Evolutionary conservation across 2,113 vertebrate species (phyloP), one percentile per base, ranked within the genome.

Genomic region (Platysteira castanea): DNA sequence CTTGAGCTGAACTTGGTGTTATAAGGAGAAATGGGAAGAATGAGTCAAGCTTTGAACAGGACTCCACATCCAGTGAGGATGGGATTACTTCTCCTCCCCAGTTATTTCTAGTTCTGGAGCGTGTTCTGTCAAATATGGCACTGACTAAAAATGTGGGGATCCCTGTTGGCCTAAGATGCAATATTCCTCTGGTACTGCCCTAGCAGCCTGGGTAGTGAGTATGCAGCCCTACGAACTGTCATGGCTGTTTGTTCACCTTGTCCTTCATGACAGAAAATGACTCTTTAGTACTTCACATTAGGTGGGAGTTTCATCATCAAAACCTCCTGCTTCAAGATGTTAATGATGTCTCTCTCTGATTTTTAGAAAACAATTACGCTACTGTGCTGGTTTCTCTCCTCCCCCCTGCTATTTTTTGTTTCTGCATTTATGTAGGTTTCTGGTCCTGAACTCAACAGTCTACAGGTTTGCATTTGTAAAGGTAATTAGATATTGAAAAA

Each of bases 1-100:
- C 24, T 56, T 2, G 70, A 81, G 41, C 28, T 50, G 53, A 77
- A 37, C 27, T 61, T 0, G 0, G 24, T 19, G 59, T 15, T 1
- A 2, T 46, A 60, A 70, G 39, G 69, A 37, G 30, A 69, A 85
- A 67, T 23, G 24, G 47, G 20, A 68, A 87, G 23, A 28, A 42
- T 47, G 50, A 28, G 21, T 53, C 39, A 37, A 22, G 60, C 11
- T 92, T 70, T 71, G 27, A 23, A 42, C 31, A 53, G 73, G 30
- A 42, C 5, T 71, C 39, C 37, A 18, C 37, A 70, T 13, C 37
- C 41, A 39, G 24, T 31, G 37, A 88, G 11, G 33, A 42, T 47
- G 59, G 35, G 33, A 54, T 89, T 11, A 10, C 5, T 41, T 56
- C 28, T 92, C 20, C n/a, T 68, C n/a, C 4, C 21, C 53, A 37